Evolutionary conservation across 1,140 invertebrate species (phyloP).

Genomic region (fruit fly (Drosophila melanogaster)): DNA sequence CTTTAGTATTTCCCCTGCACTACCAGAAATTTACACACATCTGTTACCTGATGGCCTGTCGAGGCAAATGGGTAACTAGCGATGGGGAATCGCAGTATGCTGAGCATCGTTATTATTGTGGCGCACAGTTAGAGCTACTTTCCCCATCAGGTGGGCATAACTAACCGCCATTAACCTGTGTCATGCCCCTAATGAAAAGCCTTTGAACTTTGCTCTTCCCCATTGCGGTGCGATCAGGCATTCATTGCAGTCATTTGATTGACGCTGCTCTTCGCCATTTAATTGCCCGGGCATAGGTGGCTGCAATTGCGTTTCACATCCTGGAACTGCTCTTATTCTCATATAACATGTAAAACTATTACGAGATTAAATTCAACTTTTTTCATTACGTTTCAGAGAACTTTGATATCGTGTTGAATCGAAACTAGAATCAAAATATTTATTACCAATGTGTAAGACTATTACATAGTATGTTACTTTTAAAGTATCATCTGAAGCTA

Average conservation of each 20-base stretch:
- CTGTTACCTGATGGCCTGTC: constrained; percentile 27
- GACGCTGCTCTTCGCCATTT: constrained; percentile 20
- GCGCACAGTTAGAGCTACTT: constrained; percentile 18
- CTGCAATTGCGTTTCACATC: neutral
- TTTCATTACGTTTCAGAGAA: neutral
- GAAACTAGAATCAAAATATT: neutral
- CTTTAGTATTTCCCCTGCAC: constrained; percentile 46
- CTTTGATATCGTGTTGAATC: neutral
- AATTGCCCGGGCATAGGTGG: constrained; percentile 19
- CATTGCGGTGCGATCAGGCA: constrained; percentile 23
- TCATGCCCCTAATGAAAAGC: constrained; percentile 50
- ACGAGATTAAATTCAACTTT: neutral
- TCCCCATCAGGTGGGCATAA: constrained; percentile 16
- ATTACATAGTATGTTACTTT: too few species aligned
- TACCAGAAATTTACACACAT: constrained; percentile 53
- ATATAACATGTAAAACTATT: neutral
- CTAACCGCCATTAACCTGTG: constrained; percentile 27
- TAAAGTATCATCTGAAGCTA: too few species aligned
- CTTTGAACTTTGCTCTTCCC: constrained; percentile 30
- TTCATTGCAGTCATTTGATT: constrained; percentile 41
- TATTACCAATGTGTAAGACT: too few species aligned
- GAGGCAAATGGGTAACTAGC: neutral
- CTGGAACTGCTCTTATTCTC: neutral
- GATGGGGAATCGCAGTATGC: constrained; percentile 27
- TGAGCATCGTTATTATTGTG: constrained; percentile 48